Evolutionary conservation across 2,888 invertebrate species (phyloP), one percentile per base, ranked within the genome.

Genomic region (Diaprepes abbreviatus): DNA sequence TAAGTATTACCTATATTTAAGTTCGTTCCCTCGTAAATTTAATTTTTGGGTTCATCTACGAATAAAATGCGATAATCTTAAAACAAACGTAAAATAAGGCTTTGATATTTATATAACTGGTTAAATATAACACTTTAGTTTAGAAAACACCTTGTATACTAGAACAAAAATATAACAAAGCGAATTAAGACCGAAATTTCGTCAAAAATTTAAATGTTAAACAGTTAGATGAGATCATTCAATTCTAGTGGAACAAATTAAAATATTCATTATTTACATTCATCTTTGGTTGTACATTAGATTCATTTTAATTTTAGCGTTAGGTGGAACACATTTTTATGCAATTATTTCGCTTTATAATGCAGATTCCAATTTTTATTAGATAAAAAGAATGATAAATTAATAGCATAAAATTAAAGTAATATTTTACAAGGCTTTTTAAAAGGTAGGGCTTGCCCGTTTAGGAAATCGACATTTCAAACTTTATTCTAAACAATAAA

Each of bases 161-260:
- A n/a, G n/a, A 7, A 17, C 40, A 40, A 40, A 40, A 36, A 33
- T 12, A 38, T n/a, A 45, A 45, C n/a, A 45, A 45, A 21, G 21
- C n/a, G 21, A 21, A 45, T 24, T 24, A 24, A 24, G 21, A 19
- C n/a, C 14, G 14, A 36, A 36, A 57, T 57, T 60, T 33, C 9
- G 31, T 60, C 45, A 48, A 48, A 24, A 14, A 21, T 50, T 62
- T 62, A 12, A 52, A 38, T 52, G 21, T 24, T 19, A 31, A 36
- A 66, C 58, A 16, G 45, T 57, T 65, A 58, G 31, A 38, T 54
- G 60, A 60, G 54, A 38, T 66, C 59, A 66, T 60, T 60, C 38
- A 43, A 66, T 52, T 60, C 54, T 60, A 52, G 33, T 60, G n/a
- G 60, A 66, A 66, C 60, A 60, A 59, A 66, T 66, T 59, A 60